These are phyloP conservation scores for Choristoneura fumiferana DNA, from an alignment of 1,140 invertebrate genomes.

Conservation along the genomic window DNA sequence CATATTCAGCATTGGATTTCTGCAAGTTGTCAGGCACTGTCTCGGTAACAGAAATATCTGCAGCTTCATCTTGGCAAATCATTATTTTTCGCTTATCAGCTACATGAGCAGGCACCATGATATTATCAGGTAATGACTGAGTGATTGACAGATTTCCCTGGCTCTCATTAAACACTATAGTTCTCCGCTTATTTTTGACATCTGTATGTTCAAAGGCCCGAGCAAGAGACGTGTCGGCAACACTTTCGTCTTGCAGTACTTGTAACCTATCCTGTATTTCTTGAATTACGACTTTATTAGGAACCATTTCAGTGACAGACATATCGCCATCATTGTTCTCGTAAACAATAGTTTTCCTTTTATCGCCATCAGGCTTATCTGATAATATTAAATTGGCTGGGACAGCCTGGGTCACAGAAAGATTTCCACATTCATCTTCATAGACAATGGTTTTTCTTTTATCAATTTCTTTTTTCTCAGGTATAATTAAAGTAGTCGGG, in stretches of 20 bases:
- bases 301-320: conserved; percentile 6
- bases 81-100: conserved; percentile 21
- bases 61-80: conserved; percentile 24
- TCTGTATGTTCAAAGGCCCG: neutral
- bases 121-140: conserved; percentile 29
- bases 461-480: conserved; percentile 17
- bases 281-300: conserved; percentile 9
- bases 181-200: conserved; percentile 21
- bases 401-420: conserved; percentile 33
- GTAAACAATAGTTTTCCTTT: neutral
- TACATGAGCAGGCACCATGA: conserved; percentile 4
- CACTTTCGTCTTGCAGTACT: neutral
- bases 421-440: conserved; percentile 24
- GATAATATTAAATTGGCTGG: conserved; percentile 22
- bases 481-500: conserved; percentile 4
- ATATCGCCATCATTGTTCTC: conserved; percentile 3
- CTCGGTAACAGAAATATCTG: conserved; percentile 24
- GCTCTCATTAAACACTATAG: conserved; percentile 30
- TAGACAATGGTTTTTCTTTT: neutral
- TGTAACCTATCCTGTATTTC: conserved; percentile 20
- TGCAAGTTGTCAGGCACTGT: conserved; percentile 3
- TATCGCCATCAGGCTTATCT: conserved; percentile 9
- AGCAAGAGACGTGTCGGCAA: too few species aligned
- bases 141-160: conserved; percentile 39
- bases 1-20: too few species aligned